Conservation (phyloP, 2,113 vertebrate genomes). For the Rhagologus leucostigma region DNA sequence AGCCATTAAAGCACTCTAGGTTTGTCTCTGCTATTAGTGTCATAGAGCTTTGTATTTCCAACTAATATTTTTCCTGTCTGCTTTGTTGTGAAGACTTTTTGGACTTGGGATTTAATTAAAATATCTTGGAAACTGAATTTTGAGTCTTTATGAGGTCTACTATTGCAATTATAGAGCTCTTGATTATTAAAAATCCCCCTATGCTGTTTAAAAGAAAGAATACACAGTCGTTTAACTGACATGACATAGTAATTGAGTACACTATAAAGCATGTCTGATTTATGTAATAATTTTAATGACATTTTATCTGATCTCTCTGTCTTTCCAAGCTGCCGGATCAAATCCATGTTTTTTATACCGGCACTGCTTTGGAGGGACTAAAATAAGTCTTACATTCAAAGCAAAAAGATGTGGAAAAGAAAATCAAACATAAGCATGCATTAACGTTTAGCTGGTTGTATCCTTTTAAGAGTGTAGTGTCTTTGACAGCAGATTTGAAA, state of each 20-base stretch:
- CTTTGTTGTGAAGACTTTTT: constrained; percentile 46
- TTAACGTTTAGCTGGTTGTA: neutral
- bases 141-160: constrained; percentile 16
- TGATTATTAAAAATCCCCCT: constrained; percentile 14
- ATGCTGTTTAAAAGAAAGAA: constrained; percentile 46
- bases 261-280: constrained; percentile 14
- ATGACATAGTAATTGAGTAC: neutral
- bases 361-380: neutral
- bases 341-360: neutral
- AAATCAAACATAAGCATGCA: neutral
- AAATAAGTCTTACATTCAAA: neutral
- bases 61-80: constrained; percentile 47
- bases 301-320: neutral
- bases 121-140: constrained; percentile 36
- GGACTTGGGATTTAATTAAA: constrained; percentile 38
- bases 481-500: neutral
- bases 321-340: neutral
- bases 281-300: constrained; percentile 10
- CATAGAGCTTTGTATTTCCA: constrained; percentile 32
- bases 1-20: neutral
- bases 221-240: neutral
- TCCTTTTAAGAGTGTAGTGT: neutral
- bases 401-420: neutral
- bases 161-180: constrained; percentile 4
- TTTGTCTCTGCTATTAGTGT: constrained; percentile 26